Evolutionary conservation across 2,888 invertebrate genomes (phyloP), one percentile per base, ranked within the genome.

Genomic region (Microdon myrmicae): DNA sequence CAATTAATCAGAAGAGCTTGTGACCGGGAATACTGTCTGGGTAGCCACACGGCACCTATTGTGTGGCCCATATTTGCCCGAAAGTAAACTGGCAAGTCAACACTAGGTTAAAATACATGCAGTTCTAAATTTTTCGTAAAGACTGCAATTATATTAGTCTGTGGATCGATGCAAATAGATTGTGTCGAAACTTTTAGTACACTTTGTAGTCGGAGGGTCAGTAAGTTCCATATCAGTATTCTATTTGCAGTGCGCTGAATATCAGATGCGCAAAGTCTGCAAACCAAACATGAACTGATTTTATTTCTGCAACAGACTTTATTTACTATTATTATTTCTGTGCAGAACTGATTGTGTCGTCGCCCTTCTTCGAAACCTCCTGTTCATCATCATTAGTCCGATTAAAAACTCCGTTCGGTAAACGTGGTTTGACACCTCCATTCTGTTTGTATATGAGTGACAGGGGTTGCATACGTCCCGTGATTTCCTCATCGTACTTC

Each of bases 221-320:
- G 77, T 25, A 89, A 75, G 77, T 89, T 87, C 89, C 89, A 90
- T 17, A 87, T 85, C 22, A 83, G 81, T 3, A 89, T 72, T 56
- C 84, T 82, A 9, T 80, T 73, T 3, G 80, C 72, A 0, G 85
- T 85, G 41, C 79, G 79, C 4, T 73, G 75, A 9, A 77, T 70
- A 72, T 74, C 53, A 75, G 69, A 69, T 77, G 75, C 2, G 76
- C 75, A 69, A 73, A 75, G 29, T 75, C 74, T 2, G 76, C 79
- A 2, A 73, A 74, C 7, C 76, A 79, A 66, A 79, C 80, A 0
- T 75, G 70, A 2, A 67, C 17, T 0, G 61, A 68, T 22, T 72
- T 74, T 3, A 74, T 7, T 0, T 74, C 73, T 3, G 60, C 45
- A 3, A 54, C 28, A 3, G 16, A 3, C 8, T 20, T 19, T n/a